phyloP scores from a whole-genome alignment of 2,113 vertebrate genomes.

The Nipponia nippon region DNA sequence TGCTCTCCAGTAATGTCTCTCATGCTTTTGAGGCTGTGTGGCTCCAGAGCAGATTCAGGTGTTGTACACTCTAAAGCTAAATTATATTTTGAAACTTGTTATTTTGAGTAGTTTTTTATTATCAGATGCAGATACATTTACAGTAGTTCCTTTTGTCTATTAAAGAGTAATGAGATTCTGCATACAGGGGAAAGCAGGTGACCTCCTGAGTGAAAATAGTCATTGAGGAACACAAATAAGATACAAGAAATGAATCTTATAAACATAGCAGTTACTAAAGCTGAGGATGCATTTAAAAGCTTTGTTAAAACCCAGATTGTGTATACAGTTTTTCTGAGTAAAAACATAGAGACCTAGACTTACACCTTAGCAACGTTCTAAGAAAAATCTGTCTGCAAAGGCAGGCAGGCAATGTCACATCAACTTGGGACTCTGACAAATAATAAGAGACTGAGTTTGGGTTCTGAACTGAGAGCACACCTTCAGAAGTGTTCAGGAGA shows the following conservation, averaged over 20 bases:
- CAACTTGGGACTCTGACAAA: background rate
- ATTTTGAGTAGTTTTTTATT: background rate
- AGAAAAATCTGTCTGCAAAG: background rate
- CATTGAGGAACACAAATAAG: background rate
- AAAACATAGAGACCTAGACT: background rate
- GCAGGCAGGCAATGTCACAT: background rate
- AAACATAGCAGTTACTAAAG: background rate
- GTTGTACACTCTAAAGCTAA: background rate
- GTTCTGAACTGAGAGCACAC: background rate
- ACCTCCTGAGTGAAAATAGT: background rate
- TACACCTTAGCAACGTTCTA: background rate
- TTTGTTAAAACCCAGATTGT: background rate
- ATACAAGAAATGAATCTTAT: background rate
- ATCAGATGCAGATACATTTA: background rate
- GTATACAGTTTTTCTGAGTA: background rate
- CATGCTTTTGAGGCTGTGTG: background rate
- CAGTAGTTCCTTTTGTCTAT: background rate
- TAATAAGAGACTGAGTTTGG: background rate
- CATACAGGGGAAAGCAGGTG: background rate
- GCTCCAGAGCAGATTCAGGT: background rate
- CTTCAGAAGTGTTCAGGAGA: background rate
- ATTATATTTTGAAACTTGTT: background rate
- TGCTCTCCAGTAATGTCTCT: background rate
- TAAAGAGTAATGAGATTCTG: background rate
- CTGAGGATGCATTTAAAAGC: background rate